Conservation (phyloP, 2,888 invertebrate species). For the Itoplectis maculator region DNA sequence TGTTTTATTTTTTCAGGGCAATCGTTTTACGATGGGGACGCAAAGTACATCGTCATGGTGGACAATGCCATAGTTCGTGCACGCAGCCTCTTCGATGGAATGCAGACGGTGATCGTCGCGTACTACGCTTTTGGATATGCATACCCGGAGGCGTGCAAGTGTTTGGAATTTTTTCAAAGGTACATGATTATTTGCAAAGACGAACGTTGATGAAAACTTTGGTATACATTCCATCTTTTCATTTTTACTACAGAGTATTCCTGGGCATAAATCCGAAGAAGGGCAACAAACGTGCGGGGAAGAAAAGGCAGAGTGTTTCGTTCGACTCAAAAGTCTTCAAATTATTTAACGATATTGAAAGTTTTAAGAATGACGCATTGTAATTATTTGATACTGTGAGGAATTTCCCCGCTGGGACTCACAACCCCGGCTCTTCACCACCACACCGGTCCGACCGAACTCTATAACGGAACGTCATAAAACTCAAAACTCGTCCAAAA, state of each 20-base stretch:
- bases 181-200: background rate
- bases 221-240: background rate
- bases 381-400: too few relatives aligned
- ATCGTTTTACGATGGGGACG: conserved; percentile 21
- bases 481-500: too few relatives aligned
- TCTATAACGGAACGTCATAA: too few relatives aligned
- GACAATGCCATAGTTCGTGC: conserved; percentile 1
- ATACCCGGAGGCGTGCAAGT: background rate
- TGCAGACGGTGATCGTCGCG: conserved; percentile 1
- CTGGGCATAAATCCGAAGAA: background rate
- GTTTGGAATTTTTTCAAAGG: conserved; percentile 21
- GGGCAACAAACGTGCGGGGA: background rate
- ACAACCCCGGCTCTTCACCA: too few relatives aligned
- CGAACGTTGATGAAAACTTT: background rate
- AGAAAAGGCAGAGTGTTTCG: background rate
- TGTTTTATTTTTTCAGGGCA: conserved; percentile 12
- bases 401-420: too few relatives aligned
- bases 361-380: too few relatives aligned
- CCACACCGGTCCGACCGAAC: too few relatives aligned
- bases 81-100: conserved; percentile 8
- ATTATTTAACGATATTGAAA: too few relatives aligned
- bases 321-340: conserved; percentile 1
- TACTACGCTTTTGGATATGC: conserved; percentile 22
- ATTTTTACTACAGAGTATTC: conserved; percentile 8
- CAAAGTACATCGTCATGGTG: conserved; percentile 3